Conservation (phyloP, 1,140 invertebrate genomes). For the Littorina saxatilis region DNA sequence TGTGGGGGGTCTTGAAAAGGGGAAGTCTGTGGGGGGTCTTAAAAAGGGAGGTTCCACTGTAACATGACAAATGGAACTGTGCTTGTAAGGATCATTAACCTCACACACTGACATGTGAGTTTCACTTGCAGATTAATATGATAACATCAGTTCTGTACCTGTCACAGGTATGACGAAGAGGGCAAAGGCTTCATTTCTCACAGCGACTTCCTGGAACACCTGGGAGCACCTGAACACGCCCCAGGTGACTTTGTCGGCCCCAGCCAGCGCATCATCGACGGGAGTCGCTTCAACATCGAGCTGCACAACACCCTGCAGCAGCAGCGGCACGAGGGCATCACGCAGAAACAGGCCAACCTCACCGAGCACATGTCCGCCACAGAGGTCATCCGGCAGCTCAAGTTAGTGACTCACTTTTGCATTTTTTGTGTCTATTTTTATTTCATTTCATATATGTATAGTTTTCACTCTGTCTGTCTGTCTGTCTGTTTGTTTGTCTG, state of each 20-base stretch:
- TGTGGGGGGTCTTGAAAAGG: no score
- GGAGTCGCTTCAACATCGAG: slow-evolving; percentile 62
- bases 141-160: no score
- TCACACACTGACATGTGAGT: no score
- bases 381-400: slow-evolving; percentile 64
- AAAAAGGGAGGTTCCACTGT: no score
- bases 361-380: slow-evolving; percentile 62
- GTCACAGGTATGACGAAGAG: slow-evolving; percentile 65
- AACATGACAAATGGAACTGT: no score
- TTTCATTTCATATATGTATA: background rate
- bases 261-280: slow-evolving; percentile 65
- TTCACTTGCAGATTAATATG: no score
- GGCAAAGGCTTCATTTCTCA: slow-evolving; percentile 66
- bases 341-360: slow-evolving; percentile 67
- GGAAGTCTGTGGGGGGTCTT: no score
- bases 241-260: slow-evolving; percentile 63
- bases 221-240: slow-evolving; percentile 66
- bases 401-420: slow-evolving; percentile 48
- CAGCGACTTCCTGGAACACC: slow-evolving; percentile 65
- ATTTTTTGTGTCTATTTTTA: background rate
- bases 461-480: background rate
- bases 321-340: slow-evolving; percentile 67
- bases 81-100: no score
- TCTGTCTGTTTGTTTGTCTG: no score
- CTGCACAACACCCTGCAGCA: slow-evolving; percentile 64